These are phyloP conservation scores for Cheumatopsyche charites DNA, from an alignment of 1,140 invertebrate species.

Conservation along the genomic window DNA sequence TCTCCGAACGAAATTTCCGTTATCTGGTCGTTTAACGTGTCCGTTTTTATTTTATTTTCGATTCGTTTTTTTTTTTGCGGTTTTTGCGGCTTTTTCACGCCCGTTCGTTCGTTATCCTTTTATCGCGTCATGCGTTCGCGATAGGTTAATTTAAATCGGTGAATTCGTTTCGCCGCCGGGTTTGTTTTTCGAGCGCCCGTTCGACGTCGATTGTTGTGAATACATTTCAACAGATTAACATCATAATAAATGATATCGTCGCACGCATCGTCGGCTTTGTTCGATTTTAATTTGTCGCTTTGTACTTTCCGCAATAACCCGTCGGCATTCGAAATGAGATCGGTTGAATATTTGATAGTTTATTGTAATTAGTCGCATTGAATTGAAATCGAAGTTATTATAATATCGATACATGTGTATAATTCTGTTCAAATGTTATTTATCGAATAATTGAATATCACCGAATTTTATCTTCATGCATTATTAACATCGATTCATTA, in stretches of 20 bases:
- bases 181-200: not conserved
- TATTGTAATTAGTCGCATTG: too few species aligned
- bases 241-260: not conserved
- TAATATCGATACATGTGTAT: too few species aligned
- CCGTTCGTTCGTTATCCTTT: not conserved
- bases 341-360: not conserved
- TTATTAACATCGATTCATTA: too few species aligned
- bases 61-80: too few species aligned
- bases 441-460: too few species aligned
- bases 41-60: too few species aligned
- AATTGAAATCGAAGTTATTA: too few species aligned
- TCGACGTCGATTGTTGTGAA: not conserved
- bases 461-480: too few species aligned
- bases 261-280: not conserved
- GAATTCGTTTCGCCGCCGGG: not conserved
- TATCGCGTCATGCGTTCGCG: not conserved
- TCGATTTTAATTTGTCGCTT: constrained; percentile 33
- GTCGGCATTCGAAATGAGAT: too few species aligned
- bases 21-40: constrained; percentile 30
- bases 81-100: not conserved
- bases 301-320: constrained; percentile 35
- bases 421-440: too few species aligned
- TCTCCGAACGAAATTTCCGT: constrained; percentile 34
- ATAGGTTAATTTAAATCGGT: not conserved
- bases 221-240: not conserved